Evolutionary conservation across 2,797 vertebrate species (phyloP).

Genomic region (Leontocebus nigricollis): DNA sequence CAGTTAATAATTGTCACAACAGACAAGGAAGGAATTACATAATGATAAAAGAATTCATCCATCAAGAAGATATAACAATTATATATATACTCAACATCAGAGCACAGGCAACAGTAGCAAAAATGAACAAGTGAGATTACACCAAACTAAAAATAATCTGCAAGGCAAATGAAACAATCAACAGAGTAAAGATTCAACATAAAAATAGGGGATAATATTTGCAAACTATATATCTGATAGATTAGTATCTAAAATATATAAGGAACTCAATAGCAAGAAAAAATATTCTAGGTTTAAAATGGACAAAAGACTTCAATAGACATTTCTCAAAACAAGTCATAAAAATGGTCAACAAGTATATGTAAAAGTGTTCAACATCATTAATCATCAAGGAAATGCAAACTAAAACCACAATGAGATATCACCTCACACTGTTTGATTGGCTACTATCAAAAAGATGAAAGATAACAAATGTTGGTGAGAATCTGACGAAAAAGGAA

Average conservation of each 20-base stretch:
- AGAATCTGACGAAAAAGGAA: not conserved
- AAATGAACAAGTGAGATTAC: not conserved
- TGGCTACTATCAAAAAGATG: not conserved
- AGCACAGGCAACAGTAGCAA: not conserved
- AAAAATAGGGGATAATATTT: not conserved
- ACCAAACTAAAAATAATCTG: not conserved
- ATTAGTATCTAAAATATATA: not conserved
- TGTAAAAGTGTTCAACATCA: not conserved
- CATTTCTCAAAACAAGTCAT: not conserved
- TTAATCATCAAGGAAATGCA: not conserved
- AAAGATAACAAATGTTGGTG: not conserved
- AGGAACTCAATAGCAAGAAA: not conserved
- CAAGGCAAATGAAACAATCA: not conserved
- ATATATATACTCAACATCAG: not conserved
- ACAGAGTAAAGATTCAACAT: not conserved
- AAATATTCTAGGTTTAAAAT: not conserved
- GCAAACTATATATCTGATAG: not conserved
- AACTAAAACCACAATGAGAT: not conserved
- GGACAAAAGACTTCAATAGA: not conserved
- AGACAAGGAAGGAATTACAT: not conserved
- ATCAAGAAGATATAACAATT: not conserved
- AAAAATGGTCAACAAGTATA: not conserved
- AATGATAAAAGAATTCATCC: not conserved
- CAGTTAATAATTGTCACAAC: not conserved
- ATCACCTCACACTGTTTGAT: not conserved